Conservation (phyloP, 2,113 vertebrate species). For the Leptocoma aspasia region DNA sequence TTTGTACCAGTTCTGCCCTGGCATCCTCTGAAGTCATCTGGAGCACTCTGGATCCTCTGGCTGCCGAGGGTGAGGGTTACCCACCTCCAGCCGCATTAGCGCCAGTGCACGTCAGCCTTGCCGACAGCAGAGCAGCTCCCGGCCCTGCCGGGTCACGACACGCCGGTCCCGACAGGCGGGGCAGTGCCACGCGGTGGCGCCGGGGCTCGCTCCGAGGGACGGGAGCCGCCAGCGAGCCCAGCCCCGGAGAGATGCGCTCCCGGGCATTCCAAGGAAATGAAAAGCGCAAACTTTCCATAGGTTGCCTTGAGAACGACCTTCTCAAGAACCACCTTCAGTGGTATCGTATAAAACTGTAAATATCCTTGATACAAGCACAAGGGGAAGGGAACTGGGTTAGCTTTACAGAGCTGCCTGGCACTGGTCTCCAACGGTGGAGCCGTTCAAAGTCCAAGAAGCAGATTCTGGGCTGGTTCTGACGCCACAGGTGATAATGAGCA, state of each 20-base stretch:
- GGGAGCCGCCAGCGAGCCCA: not conserved
- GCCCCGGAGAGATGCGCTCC: rapidly evolving
- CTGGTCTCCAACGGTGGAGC: not conserved
- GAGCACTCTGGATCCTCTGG: rapidly evolving
- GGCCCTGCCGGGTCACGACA: not conserved
- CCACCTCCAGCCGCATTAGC: rapidly evolving
- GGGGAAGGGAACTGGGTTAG: not conserved
- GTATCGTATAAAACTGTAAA: not conserved
- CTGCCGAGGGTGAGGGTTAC: not conserved
- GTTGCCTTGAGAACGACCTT: not conserved
- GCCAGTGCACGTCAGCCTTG: rapidly evolving
- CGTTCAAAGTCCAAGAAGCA: not conserved
- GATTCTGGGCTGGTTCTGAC: not conserved
- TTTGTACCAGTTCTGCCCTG: not conserved
- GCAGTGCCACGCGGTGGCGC: not conserved
- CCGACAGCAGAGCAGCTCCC: rapidly evolving
- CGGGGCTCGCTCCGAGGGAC: not conserved
- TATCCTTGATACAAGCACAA: not conserved
- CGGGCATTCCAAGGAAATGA: rapidly evolving
- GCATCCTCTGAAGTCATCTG: not conserved
- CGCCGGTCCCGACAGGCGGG: not conserved
- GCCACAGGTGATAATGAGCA: not conserved
- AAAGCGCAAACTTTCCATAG: not conserved
- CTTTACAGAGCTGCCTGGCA: no score
- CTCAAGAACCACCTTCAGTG: not conserved